These are phyloP conservation scores for Leiothrix lutea DNA, from an alignment of 2,113 vertebrate species.

Conservation along the genomic window DNA sequence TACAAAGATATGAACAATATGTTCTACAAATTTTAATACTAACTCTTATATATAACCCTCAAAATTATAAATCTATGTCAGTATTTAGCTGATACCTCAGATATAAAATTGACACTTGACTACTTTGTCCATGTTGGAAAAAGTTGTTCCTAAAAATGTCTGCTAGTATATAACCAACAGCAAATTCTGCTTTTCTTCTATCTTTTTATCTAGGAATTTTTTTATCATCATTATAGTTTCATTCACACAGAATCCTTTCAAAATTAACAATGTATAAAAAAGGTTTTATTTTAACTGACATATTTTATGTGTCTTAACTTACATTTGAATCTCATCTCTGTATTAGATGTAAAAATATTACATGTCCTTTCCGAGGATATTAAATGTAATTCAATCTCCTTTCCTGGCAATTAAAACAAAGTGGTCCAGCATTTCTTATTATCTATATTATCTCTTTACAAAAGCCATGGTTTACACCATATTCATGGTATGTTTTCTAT, in stretches of 20 bases:
- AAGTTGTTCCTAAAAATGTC: background rate
- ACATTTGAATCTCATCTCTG: rapidly evolving
- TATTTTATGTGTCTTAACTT: background rate
- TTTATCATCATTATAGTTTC: background rate
- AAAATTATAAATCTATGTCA: background rate
- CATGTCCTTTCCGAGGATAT: background rate
- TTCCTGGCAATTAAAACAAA: background rate
- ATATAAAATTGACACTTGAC: background rate
- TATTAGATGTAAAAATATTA: background rate
- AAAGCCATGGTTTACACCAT: background rate
- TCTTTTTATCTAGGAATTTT: background rate
- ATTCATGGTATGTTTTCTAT: background rate
- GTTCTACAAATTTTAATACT: background rate
- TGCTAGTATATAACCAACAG: background rate
- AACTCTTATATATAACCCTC: background rate
- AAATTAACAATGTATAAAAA: background rate
- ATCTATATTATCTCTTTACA: background rate
- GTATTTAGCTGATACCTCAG: background rate
- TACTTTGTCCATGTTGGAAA: background rate
- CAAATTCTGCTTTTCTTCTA: background rate
- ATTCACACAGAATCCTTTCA: background rate
- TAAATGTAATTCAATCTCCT: background rate
- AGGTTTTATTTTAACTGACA: background rate
- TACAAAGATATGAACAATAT: background rate
- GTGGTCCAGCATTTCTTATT: background rate